Percentiles rank a stretch among this genome's conserved stretches.
These are phyloP conservation scores for Lasaia peninsularis DNA, from an alignment of 1,140 invertebrate species.

Conservation along the genomic window DNA sequence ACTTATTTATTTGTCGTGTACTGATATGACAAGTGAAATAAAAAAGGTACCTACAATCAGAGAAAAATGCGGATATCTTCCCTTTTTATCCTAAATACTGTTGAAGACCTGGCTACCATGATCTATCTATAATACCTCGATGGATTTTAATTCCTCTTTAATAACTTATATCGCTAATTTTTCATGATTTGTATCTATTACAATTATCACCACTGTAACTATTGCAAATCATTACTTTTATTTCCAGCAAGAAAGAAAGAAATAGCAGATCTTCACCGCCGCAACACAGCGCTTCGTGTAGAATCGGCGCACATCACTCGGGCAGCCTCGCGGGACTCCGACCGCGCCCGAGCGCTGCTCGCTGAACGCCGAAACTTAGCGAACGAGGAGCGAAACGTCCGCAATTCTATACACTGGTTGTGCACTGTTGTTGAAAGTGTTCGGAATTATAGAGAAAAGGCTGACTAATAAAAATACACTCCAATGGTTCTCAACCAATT, in stretches of 20 bases:
- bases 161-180: too few relatives aligned
- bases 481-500: too few relatives aligned
- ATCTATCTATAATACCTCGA: too few relatives aligned
- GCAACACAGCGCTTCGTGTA: conserved; percentile 48
- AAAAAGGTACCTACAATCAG: too few relatives aligned
- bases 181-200: too few relatives aligned
- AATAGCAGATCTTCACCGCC: conserved; percentile 40
- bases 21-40: too few relatives aligned
- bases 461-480: neutral
- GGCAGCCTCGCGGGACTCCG: conserved; percentile 43
- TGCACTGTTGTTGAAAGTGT: conserved; percentile 37
- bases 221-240: neutral
- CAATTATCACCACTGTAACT: too few relatives aligned
- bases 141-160: too few relatives aligned
- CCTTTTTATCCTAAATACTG: too few relatives aligned
- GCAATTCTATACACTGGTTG: conserved; percentile 38
- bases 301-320: conserved; percentile 50
- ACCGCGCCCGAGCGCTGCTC: conserved; percentile 46
- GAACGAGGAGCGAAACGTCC: conserved; percentile 40
- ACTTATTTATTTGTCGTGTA: too few relatives aligned
- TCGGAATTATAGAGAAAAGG: conserved; percentile 30
- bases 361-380: conserved; percentile 47
- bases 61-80: too few relatives aligned
- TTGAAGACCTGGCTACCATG: too few relatives aligned
- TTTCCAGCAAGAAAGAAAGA: conserved; percentile 47